Evolutionary conservation across 2,797 vertebrate species (phyloP).

Genomic region (Hydrocynus forskahlii): DNA sequence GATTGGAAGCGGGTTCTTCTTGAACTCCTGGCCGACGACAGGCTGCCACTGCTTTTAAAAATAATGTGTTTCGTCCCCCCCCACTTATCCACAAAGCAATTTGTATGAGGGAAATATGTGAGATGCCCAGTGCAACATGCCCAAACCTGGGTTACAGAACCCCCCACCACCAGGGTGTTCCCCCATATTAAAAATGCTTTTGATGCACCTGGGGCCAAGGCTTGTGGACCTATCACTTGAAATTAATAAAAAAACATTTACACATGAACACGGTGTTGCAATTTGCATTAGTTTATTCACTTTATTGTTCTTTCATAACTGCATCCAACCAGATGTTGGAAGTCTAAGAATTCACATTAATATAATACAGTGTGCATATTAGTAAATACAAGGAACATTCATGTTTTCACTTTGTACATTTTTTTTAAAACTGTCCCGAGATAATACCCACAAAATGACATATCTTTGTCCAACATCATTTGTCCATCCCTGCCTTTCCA

Average conservation of each 20-base stretch:
- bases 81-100: too few species aligned
- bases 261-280: conserved; percentile 53
- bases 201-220: neutral
- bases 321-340: conserved; percentile 67
- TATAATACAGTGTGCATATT: conserved; percentile 74
- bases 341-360: conserved; percentile 74
- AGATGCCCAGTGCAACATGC: too few species aligned
- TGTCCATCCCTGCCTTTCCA: conserved; percentile 26
- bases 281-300: conserved; percentile 70
- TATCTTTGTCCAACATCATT: conserved; percentile 10
- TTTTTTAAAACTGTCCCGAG: conserved; percentile 47
- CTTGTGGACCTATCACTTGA: neutral
- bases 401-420: conserved; percentile 65
- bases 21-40: too few species aligned
- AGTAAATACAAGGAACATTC: conserved; percentile 74
- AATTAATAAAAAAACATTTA: neutral
- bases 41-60: too few species aligned
- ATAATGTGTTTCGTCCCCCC: too few species aligned
- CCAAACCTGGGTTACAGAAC: too few species aligned
- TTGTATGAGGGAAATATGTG: too few species aligned
- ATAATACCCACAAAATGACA: conserved; percentile 26
- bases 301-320: conserved; percentile 55
- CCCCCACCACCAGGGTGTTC: too few species aligned
- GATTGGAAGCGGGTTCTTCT: too few species aligned
- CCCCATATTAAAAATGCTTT: too few species aligned